phyloP scores from a whole-genome alignment of 1,140 invertebrate species.

The Ceratina japonica region DNA sequence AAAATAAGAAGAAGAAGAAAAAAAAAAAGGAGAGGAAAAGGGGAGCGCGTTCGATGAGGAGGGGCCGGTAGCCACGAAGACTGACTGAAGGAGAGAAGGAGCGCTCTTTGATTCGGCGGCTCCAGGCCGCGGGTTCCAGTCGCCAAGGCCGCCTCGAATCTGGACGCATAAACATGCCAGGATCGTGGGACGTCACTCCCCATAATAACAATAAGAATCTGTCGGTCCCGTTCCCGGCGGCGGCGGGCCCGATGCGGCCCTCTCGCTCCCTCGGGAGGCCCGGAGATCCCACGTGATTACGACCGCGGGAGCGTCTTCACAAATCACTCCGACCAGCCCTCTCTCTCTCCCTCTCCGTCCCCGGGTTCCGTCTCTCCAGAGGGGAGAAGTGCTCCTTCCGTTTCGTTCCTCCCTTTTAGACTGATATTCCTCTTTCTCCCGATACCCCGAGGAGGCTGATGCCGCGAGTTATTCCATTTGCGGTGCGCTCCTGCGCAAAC shows the following conservation, averaged over 20 bases:
- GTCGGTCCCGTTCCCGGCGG: constrained; percentile 55
- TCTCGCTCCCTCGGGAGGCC: constrained; percentile 56
- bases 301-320: constrained; percentile 78
- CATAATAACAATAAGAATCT: constrained; percentile 77
- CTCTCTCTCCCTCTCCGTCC: too few relatives aligned
- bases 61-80: constrained; percentile 55
- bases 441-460: constrained; percentile 22
- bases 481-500: constrained; percentile 53
- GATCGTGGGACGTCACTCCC: constrained; percentile 75
- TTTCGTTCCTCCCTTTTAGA: constrained; percentile 30
- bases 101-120: constrained; percentile 65
- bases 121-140: constrained; percentile 56
- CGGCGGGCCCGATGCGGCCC: constrained; percentile 54
- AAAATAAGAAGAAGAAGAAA: not conserved
- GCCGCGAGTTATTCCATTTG: constrained; percentile 55
- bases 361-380: too few relatives aligned
- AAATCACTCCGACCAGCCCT: constrained; percentile 73
- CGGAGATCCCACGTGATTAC: constrained; percentile 78
- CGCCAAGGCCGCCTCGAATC: constrained; percentile 75
- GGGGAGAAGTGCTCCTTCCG: constrained; percentile 55
- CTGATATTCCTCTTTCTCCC: constrained; percentile 38
- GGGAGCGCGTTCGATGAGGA: constrained; percentile 35
- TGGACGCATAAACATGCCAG: constrained; percentile 76
- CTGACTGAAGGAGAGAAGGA: constrained; percentile 32
- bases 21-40: too few relatives aligned